Evolutionary conservation across 2,113 vertebrate genomes (phyloP), one percentile per base, ranked within the genome.

Genomic region (Entomyzon cyanotis): DNA sequence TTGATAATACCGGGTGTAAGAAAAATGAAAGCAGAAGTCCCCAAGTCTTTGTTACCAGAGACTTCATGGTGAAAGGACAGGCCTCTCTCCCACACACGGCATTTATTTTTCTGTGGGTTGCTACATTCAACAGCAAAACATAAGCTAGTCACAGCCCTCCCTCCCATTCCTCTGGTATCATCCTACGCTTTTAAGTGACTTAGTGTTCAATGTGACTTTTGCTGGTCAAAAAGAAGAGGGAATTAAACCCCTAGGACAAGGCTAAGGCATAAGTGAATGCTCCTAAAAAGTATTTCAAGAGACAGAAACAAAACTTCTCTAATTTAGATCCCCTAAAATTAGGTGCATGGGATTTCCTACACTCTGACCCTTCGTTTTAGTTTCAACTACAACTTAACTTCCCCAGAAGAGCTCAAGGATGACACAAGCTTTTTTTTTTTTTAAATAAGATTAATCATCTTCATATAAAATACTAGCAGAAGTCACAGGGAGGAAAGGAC

Each of bases 271-370:
- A 77, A 73, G 24, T 1, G 2, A 83, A 49, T 23, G 42, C 42
- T 88, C 59, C 35, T 42, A 46, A 65, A 78, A 69, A 85, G n/a
- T 67, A 37, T 47, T 84, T 94, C 35, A 76, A 23, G 15, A 15
- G 18, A 91, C 35, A 94, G 35, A 90, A 95, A 88, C 63, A 76
- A 69, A 91, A 91, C 50, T 79, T 90, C 84, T 93, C 75, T 69
- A 91, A 86, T 55, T 95, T 89, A 87, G 59, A 70, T 42, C 13
- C 64, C 27, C 76, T 91, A 90, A 94, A 92, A 92, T 90, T 78
- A 93, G 68, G 18, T 31, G 11, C 55, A 47, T 86, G 73, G 64
- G 77, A 84, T 46, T 94, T 96, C 52, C 83, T 63, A 90, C 6
- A 47, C 14, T 9, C 60, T 89, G 64, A 6, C 42, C 27, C 8